phyloP scores from a whole-genome alignment of 2,113 vertebrate genomes.

The Hippoglossus stenolepis region DNA sequence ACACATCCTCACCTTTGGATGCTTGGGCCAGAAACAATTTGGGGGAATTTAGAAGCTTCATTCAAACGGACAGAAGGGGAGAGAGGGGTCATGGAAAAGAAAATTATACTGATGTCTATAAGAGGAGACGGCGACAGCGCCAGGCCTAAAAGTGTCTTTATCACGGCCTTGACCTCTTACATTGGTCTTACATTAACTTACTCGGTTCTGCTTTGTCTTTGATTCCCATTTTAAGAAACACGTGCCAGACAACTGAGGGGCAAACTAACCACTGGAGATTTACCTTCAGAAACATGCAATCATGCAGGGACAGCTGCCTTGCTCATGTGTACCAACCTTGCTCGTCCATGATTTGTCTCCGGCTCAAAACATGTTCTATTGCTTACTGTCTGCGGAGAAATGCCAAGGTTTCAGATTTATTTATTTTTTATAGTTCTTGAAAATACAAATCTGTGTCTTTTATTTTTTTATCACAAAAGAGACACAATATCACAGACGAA shows the following conservation, averaged over 20 bases:
- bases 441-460: not conserved
- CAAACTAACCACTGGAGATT: conserved; percentile 10
- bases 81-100: conserved; percentile 46
- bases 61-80: conserved; percentile 48
- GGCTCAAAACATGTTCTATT: not conserved
- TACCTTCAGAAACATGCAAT: conserved; percentile 6
- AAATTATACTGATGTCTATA: conserved; percentile 57
- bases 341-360: not conserved
- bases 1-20: conserved; percentile 63
- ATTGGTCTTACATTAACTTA: not conserved
- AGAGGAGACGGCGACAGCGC: conserved; percentile 3
- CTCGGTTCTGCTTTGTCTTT: not conserved
- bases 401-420: not conserved
- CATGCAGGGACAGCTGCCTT: not conserved
- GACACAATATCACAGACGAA: not conserved
- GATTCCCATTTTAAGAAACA: conserved; percentile 13
- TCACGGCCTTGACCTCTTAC: conserved; percentile 10
- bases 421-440: not conserved
- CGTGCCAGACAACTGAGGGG: not conserved
- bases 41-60: conserved; percentile 51
- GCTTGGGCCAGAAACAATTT: conserved; percentile 28
- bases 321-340: not conserved
- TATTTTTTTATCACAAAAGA: not conserved
- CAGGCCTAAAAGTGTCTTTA: conserved; percentile 10
- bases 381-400: not conserved